These are phyloP conservation scores for Gila orcuttii DNA, from an alignment of 2,113 vertebrate genomes.

Conservation along the genomic window DNA sequence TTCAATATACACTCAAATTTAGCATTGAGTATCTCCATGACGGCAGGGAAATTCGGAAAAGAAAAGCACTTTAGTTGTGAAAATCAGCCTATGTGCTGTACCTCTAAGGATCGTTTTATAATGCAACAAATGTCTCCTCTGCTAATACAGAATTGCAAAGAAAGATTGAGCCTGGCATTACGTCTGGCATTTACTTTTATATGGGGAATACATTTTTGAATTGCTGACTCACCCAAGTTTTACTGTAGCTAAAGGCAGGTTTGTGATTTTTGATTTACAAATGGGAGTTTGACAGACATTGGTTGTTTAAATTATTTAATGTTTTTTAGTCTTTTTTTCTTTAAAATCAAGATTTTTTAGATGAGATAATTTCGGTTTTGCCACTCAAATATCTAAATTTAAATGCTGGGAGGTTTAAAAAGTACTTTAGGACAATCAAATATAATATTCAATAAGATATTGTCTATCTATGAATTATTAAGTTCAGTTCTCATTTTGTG, in stretches of 20 bases:
- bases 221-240: background rate
- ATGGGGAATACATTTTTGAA: background rate
- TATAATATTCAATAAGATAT: background rate
- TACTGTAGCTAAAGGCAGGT: background rate
- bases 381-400: background rate
- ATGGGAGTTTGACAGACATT: slow-evolving; percentile 5
- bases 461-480: background rate
- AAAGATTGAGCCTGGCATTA: background rate
- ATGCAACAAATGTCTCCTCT: slow-evolving; percentile 17
- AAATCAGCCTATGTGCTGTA: background rate
- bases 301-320: background rate
- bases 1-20: background rate
- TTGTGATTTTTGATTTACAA: background rate
- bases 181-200: background rate
- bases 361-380: background rate
- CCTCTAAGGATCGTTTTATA: background rate
- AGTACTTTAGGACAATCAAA: background rate
- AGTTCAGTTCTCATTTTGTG: background rate
- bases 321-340: slow-evolving; percentile 2
- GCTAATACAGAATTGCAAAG: background rate
- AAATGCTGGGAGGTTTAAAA: slow-evolving; percentile 14
- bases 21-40: background rate
- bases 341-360: background rate
- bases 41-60: background rate
- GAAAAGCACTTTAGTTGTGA: no score